Evolutionary conservation across 2,888 invertebrate species (phyloP), one percentile per base, ranked within the genome.

Genomic region (Drosophila paucipuncta): DNA sequence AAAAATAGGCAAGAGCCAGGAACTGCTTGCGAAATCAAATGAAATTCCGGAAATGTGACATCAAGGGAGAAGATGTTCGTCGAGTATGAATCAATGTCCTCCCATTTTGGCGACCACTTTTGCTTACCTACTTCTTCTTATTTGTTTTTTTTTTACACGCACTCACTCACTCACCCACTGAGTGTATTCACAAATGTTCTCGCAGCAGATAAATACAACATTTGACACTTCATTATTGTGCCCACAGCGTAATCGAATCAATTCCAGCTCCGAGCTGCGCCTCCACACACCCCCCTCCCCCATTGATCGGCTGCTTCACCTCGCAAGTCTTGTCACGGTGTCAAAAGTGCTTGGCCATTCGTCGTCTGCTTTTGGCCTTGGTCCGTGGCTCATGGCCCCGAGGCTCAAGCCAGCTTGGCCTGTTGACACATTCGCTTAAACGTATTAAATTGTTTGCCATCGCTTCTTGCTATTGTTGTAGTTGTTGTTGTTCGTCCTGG

Each of bases 141-240:
- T n/a, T 3, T 39, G 43, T 1, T 41, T 30, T 30, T 66, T 28
- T 43, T 37, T 39, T 62, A 28, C 53, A 68, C 65, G 57, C 68
- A 18, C 41, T 41, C 41, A 41, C 16, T 65, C 43, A 59, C 64
- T 50, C 61, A 59, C 65, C 67, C 54, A 28, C 47, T 65, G 28
- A 57, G 25, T 28, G 55, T 39, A 55, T 55, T 55, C 57, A 76
- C 82, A 76, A 86, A 86, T 87, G 89, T 84, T 89, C 82, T 76
- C 80, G 79, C 81, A 81, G 78, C 80, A 85, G 87, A 91, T 91
- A 91, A 91, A 91, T 89, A 91, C 91, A 84, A 82, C 85, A 85
- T 88, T 92, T 91, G 92, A 92, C 91, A 92, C 91, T 92, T 91
- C 88, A 91, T 92, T 92, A 91, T 88, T 87, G 85, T 80, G 85